Conservation (phyloP, 2,113 vertebrate genomes). For the Saccopteryx leptura region DNA sequence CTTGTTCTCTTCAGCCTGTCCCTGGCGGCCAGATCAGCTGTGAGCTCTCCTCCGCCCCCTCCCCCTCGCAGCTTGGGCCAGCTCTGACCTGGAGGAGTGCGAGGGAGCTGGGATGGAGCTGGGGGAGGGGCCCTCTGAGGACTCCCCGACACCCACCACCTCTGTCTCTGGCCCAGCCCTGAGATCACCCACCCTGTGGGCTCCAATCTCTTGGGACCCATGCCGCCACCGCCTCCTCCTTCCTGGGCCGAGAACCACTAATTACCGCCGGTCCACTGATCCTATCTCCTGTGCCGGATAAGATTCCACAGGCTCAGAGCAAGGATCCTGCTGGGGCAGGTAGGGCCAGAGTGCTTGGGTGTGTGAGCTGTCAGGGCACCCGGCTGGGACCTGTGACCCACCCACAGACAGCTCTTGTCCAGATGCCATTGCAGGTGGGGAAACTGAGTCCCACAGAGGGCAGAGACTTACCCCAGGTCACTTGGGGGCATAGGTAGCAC, state of each 20-base stretch:
- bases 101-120: background rate
- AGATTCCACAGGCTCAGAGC: background rate
- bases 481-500: background rate
- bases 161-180: background rate
- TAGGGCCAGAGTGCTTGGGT: background rate
- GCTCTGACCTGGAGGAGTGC: background rate
- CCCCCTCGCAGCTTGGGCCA: background rate
- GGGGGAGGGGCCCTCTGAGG: background rate
- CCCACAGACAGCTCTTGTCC: background rate
- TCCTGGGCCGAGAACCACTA: conserved; percentile 53
- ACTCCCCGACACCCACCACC: background rate
- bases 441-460: background rate
- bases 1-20: background rate
- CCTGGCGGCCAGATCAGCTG: too few relatives aligned
- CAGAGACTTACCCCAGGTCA: background rate
- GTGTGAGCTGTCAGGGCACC: background rate
- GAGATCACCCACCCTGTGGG: background rate
- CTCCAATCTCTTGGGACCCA: background rate
- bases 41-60: background rate
- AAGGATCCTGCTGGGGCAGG: background rate
- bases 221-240: conserved; percentile 61
- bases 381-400: background rate
- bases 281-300: background rate
- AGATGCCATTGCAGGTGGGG: background rate
- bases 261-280: conserved; percentile 49